Percentiles rank a stretch among this genome's conserved stretches.
Evolutionary conservation across 2,113 vertebrate species (phyloP).

Genomic region (Rissa tridactyla): DNA sequence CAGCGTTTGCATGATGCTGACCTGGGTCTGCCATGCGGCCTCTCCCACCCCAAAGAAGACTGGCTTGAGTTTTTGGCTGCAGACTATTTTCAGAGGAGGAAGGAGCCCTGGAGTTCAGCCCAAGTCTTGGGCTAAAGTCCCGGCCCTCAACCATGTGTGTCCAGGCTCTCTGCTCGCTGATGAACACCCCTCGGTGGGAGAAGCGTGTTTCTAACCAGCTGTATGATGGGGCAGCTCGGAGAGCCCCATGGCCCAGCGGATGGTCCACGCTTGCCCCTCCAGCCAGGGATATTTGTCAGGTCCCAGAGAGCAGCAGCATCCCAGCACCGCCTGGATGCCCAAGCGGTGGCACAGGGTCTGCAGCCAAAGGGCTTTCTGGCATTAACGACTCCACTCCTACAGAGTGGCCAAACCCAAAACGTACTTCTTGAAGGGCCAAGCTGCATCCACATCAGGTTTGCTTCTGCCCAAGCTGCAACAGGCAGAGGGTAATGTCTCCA

Average conservation of each 20-base stretch:
- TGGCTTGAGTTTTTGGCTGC: background rate
- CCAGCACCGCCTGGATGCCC: rapidly evolving
- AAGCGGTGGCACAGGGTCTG: background rate
- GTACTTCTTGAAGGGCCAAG: background rate
- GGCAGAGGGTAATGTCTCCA: background rate
- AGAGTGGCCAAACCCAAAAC: background rate
- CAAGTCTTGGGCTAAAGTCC: background rate
- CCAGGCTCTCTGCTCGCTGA: background rate
- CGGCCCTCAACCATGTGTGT: background rate
- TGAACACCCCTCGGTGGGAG: background rate
- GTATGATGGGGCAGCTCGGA: rapidly evolving
- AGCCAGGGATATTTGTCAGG: rapidly evolving
- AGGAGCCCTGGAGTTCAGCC: background rate
- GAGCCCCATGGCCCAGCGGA: background rate
- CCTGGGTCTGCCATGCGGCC: background rate
- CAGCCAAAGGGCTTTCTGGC: background rate
- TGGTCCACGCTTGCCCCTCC: background rate
- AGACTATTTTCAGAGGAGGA: background rate
- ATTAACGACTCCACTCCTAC: background rate
- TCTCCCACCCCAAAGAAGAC: background rate
- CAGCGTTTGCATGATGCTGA: background rate
- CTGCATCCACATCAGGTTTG: background rate
- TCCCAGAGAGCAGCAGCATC: background rate
- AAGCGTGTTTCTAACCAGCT: rapidly evolving
- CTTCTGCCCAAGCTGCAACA: background rate